Base-by-base conservation (phyloP, 2,113 vertebrate genomes). In the Terrapene triunguis region DNA sequence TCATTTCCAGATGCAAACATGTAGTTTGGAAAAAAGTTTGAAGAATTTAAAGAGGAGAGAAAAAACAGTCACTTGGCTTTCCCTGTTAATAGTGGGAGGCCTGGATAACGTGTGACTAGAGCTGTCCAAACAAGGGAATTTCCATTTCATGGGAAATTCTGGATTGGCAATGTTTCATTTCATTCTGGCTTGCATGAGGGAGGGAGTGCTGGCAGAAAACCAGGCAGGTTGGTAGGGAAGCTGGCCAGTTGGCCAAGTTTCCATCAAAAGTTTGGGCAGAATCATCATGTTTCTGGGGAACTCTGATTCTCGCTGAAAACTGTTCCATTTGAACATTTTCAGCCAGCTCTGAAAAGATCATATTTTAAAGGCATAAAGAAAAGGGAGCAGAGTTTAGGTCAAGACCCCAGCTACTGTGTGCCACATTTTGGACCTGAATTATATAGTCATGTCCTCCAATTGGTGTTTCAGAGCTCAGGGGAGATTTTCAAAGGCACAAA, bases 1-100 rank as follows among this genome's bases (percentile, higher is more conserved):
- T 95, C 0, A 0, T 82, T 94, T 97, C 92, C 89, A 97, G 94
- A 96, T 85, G 95, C 93, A 97, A 97, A 96, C 87, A 96, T 4
- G 42, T 65, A 92, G 91, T 93, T 94, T 13, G 74, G 96, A 96
- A 97, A 95, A 95, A n/a, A 93, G 95, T 81, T 94, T 92, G 96
- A 88, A 89, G 74, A 91, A n/a, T 89, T 88, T 38, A 72, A 47
- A 89, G 95, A 94, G 57, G 65, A 84, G 74, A 97, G 90, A 80
- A 47, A 96, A 94, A 97, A 79, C 90, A 97, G 42, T 89, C 57
- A 97, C 88, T 81, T 85, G 50, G 1, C 82, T 93, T 93, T 81
- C 53, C 35, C 55, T 65, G 42, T 47, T 8, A 94, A 69, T 21
- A 92, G 47, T 4, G 59, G 50, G 79, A 32, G 53, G 79, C 47